These are phyloP conservation scores for Theodoxus fluviatilis DNA, from an alignment of 2,888 invertebrate genomes.

Conservation along the genomic window DNA sequence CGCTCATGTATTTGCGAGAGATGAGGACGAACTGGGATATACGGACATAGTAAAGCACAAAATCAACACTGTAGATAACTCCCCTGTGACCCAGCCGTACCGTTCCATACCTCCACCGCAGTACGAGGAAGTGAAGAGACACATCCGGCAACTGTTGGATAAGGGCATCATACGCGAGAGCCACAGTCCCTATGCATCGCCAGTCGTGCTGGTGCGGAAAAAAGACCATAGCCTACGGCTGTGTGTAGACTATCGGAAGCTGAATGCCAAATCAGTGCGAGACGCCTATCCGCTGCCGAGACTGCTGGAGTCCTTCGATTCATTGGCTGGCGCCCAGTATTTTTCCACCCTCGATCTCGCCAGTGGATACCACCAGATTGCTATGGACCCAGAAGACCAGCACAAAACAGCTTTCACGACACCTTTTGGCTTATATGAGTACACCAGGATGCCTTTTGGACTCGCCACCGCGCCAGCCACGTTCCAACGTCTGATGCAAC, in stretches of 20 bases:
- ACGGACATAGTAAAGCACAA: neutral
- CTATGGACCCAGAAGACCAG: conserved; percentile 20
- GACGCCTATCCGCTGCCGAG: conserved; percentile 16
- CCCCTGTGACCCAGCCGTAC: neutral
- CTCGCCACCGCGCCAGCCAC: conserved; percentile 13
- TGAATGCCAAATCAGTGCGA: conserved; percentile 1
- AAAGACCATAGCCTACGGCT: neutral
- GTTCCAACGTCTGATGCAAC: conserved; percentile 26
- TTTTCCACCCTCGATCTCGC: conserved; percentile 23
- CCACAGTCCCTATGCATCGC: conserved; percentile 6
- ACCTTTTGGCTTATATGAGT: conserved; percentile 19
- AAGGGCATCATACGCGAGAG: neutral
- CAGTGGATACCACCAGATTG: conserved; percentile 26
- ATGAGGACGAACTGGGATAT: neutral
- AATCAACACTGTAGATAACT: neutral
- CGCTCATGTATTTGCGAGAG: neutral
- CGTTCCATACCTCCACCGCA: neutral
- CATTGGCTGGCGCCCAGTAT: conserved; percentile 5
- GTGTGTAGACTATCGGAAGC: neutral
- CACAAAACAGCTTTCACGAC: conserved; percentile 24
- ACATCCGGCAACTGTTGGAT: neutral
- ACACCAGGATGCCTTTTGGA: conserved; percentile 11
- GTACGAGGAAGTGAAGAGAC: neutral
- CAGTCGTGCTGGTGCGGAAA: conserved; percentile 18
- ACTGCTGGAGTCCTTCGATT: conserved; percentile 3